Percentiles rank a stretch among this genome's conserved stretches.
These are phyloP conservation scores for Cheilosia variabilis DNA, from an alignment of 2,888 invertebrate genomes.

Conservation along the genomic window DNA sequence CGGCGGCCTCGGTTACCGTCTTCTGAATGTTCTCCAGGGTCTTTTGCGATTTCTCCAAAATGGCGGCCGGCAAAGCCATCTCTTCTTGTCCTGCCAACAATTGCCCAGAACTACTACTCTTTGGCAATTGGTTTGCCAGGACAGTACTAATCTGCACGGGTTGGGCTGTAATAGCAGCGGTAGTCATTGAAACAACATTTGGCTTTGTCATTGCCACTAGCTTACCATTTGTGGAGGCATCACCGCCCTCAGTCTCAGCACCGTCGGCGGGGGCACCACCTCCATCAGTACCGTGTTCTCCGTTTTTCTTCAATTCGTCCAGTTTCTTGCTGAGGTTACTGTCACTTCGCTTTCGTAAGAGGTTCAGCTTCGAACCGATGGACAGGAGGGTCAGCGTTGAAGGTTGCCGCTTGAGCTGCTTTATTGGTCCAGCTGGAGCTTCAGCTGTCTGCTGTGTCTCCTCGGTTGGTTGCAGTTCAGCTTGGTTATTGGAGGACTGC, in stretches of 20 bases:
- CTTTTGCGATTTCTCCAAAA: slow-evolving; percentile 81
- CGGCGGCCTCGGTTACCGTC: slow-evolving; percentile 81
- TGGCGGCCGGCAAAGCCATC: slow-evolving; percentile 77
- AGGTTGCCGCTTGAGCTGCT: slow-evolving; percentile 78
- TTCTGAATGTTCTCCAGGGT: slow-evolving; percentile 81
- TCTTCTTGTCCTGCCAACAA: slow-evolving; percentile 74
- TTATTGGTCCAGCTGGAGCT: slow-evolving; percentile 53
- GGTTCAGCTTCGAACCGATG: slow-evolving; percentile 81
- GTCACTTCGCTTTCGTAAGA: slow-evolving; percentile 80
- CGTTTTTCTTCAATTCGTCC: slow-evolving; percentile 77
- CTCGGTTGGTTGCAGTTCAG: slow-evolving; percentile 22
- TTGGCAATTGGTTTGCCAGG: slow-evolving; percentile 84
- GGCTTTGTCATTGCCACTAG: slow-evolving; percentile 77
- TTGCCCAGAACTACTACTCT: slow-evolving; percentile 69
- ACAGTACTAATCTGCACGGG: slow-evolving; percentile 85
- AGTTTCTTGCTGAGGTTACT: slow-evolving; percentile 80
- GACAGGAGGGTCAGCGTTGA: slow-evolving; percentile 80
- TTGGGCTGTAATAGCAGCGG: slow-evolving; percentile 86
- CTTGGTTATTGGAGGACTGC: slow-evolving; percentile 10
- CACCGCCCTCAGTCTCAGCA: slow-evolving; percentile 38
- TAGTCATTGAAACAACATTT: slow-evolving; percentile 85
- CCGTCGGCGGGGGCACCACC: slow-evolving; percentile 8
- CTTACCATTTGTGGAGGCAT: slow-evolving; percentile 70
- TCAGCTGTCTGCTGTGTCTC: slow-evolving; percentile 49
- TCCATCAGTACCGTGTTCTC: slow-evolving; percentile 63